Evolutionary conservation across 2,113 vertebrate genomes (phyloP).

Genomic region (Pangasianodon hypophthalmus): DNA sequence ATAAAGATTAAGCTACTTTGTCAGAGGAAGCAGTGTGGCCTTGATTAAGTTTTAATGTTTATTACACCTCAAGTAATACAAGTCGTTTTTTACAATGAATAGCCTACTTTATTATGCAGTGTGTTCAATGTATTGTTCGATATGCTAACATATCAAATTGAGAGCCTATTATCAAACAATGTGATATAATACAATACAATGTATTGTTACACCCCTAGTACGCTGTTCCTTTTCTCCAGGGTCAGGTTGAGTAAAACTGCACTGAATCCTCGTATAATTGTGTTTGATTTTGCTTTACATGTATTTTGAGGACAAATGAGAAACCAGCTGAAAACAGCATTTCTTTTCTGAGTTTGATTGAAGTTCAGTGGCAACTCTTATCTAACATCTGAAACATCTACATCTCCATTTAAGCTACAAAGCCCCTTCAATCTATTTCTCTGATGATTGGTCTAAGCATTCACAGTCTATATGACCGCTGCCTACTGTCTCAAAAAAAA

Average conservation of each 20-base stretch:
- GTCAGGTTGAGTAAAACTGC: not conserved
- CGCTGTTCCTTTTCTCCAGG: not conserved
- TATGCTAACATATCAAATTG: not conserved
- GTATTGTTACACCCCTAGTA: not conserved
- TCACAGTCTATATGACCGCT: not conserved
- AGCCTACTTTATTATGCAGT: not conserved
- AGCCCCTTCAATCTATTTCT: not conserved
- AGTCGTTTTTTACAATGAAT: not conserved
- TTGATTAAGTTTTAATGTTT: not conserved
- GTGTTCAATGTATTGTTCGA: not conserved
- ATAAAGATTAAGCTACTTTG: not conserved
- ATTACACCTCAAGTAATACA: not conserved
- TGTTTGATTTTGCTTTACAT: not conserved
- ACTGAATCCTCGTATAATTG: not conserved
- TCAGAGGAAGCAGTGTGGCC: not conserved
- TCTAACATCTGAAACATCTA: not conserved
- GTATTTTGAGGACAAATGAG: conserved; percentile 3
- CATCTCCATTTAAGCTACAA: conserved; percentile 14
- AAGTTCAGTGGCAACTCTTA: conserved; percentile 9
- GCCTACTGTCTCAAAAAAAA: not conserved
- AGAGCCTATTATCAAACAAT: not conserved
- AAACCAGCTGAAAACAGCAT: conserved; percentile 18
- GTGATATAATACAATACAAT: not conserved
- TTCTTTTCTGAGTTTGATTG: not conserved
- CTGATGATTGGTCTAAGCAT: not conserved